A percentile compares a stretch with the other conserved stretches of the same genome.
These are phyloP conservation scores for Phalacrocorax pelagicus DNA, from an alignment of 2,113 vertebrate species.

Conservation along the genomic window DNA sequence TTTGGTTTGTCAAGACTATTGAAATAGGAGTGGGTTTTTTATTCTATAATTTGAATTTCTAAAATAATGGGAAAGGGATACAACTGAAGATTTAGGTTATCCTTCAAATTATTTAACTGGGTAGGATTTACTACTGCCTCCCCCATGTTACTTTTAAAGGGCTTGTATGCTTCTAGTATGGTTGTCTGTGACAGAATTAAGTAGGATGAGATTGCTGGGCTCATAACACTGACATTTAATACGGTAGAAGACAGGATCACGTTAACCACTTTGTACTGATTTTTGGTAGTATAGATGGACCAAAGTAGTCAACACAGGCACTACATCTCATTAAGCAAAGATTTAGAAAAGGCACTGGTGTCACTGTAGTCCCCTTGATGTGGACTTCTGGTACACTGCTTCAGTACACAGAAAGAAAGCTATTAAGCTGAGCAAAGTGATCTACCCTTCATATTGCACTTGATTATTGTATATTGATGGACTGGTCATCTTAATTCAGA, in stretches of 20 bases:
- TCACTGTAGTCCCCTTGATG: not conserved
- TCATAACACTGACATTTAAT: not conserved
- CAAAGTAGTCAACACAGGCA: not conserved
- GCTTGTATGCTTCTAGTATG: not conserved
- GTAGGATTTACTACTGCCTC: not conserved
- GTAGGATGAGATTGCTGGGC: not conserved
- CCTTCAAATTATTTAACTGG: not conserved
- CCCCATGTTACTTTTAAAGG: not conserved
- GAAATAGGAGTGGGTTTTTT: not conserved
- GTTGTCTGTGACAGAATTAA: not conserved
- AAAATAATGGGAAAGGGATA: not conserved
- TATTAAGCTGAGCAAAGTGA: not conserved
- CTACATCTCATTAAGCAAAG: not conserved
- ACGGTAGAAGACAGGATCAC: not conserved
- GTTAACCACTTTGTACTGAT: not conserved
- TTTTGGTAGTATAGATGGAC: not conserved
- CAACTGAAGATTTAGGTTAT: not conserved
- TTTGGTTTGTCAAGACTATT: not conserved
- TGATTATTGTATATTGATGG: not conserved
- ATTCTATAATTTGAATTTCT: not conserved
- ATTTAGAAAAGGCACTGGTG: not conserved
- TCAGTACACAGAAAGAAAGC: not conserved
- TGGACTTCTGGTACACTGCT: not conserved
- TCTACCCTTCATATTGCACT: not conserved
- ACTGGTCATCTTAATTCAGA: not conserved